Evolutionary conservation across 2,888 invertebrate genomes (phyloP), one percentile per base, ranked within the genome.

Genomic region (Dastarcus helophoroides): DNA sequence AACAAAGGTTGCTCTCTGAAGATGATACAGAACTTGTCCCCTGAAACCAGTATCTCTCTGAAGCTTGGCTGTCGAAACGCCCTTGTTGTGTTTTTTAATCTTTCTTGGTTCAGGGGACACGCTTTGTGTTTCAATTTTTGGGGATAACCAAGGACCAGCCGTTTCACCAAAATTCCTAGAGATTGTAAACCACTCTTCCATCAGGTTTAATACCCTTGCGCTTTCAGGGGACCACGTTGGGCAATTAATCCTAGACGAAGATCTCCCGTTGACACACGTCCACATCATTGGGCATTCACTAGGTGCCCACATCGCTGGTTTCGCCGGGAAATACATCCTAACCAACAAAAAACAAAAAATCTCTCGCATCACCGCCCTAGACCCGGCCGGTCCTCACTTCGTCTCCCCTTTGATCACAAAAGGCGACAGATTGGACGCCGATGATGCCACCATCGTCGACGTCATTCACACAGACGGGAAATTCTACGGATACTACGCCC

Each of bases 381-480:
- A 71, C 53, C 68, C 70, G 3, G 70, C 70, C 2, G 56, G 67
- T 7, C 69, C 69, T 1, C 51, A 54, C 14, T 70, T 68, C 42
- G 62, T 63, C 33, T 41, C 47, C 8, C 48, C 55, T 8, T 33
- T 35, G 12, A 37, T 43, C n/a, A 36, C 27, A 3, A 55, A 60
- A 2, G 54, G 63, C 11, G 58, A 67, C 22, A 64, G 71, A 35
- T 54, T 76, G 2, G 59, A 69, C 34, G 62, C 64, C 17, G 64
- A 65, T 2, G 68, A 73, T 11, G 75, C 69, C 0, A 52, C 62
- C 3, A 70, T 72, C 43, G 74, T 75, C 0, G 73, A 73, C 50
- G 65, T 69, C 0, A 65, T 72, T 38, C 75, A 76, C 47, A 74
- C 74, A 4, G 71, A 71, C 38, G 67, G 66, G 22, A 73, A 71